A percentile compares a stretch with the other conserved stretches of the same genome.
Evolutionary conservation across 2,888 invertebrate species (phyloP).

Genomic region (Trileptium ribeirensis): DNA sequence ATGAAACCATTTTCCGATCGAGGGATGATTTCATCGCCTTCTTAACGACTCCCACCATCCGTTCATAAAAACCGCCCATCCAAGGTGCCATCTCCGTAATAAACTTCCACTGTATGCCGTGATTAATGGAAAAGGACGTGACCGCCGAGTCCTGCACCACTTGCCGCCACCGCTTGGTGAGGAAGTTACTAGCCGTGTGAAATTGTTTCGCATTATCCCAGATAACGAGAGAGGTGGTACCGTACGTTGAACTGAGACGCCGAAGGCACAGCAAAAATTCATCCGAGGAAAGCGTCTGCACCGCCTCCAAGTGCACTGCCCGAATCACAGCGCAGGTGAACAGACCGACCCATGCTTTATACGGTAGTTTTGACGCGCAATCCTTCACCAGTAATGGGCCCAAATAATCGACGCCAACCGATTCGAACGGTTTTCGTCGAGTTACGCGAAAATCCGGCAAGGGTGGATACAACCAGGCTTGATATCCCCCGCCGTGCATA

Average conservation of each 20-base stretch:
- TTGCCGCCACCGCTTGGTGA: too few species aligned
- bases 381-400: not conserved
- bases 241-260: not conserved
- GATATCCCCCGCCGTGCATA: not conserved
- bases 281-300: not conserved
- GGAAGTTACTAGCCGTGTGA: too few species aligned
- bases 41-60: not conserved
- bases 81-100: not conserved
- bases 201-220: not conserved
- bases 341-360: not conserved
- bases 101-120: not conserved
- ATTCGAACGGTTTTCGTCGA: not conserved
- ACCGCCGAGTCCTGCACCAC: too few species aligned
- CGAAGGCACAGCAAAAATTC: not conserved
- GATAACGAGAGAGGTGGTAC: not conserved
- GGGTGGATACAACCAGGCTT: not conserved
- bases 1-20: not conserved
- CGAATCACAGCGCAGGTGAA: not conserved
- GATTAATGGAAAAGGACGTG: too few species aligned
- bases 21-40: not conserved
- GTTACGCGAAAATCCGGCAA: not conserved
- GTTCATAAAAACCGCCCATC: not conserved
- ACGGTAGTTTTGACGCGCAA: not conserved
- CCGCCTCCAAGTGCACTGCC: not conserved
- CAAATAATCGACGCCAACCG: not conserved